Evolutionary conservation across 2,797 vertebrate species (phyloP).

Genomic region (Echiichthys vipera): DNA sequence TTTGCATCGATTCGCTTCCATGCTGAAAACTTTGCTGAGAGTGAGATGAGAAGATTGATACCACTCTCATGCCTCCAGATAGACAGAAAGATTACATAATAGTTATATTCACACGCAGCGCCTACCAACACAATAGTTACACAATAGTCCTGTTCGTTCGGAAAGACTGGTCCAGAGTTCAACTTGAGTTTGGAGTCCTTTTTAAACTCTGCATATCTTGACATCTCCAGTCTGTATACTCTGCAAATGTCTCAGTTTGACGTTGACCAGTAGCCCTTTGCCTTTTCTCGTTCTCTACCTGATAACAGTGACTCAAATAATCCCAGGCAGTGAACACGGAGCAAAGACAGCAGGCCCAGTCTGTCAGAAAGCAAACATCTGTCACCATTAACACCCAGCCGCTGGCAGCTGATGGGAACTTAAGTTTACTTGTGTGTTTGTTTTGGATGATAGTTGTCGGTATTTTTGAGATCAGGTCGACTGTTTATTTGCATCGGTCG

Average conservation of each 20-base stretch:
- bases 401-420: constrained; percentile 43
- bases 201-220: neutral
- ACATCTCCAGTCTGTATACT: neutral
- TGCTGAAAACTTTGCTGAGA: neutral
- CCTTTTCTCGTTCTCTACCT: neutral
- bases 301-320: constrained; percentile 32
- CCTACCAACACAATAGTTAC: no score
- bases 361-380: constrained; percentile 51
- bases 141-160: no score
- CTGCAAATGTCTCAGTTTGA: neutral
- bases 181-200: neutral
- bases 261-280: neutral
- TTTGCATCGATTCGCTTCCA: neutral
- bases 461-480: constrained; percentile 15
- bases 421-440: constrained; percentile 52
- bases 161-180: no score
- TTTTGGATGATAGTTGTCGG: constrained; percentile 31
- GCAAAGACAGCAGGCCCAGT: constrained; percentile 9
- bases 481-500: constrained; percentile 46
- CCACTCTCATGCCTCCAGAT: neutral
- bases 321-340: constrained; percentile 31
- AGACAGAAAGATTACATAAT: no score
- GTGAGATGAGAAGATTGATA: neutral
- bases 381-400: constrained; percentile 48
- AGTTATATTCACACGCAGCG: no score